Evolutionary conservation across 2,113 vertebrate species (phyloP).

Genomic region (Antigone vipio): DNA sequence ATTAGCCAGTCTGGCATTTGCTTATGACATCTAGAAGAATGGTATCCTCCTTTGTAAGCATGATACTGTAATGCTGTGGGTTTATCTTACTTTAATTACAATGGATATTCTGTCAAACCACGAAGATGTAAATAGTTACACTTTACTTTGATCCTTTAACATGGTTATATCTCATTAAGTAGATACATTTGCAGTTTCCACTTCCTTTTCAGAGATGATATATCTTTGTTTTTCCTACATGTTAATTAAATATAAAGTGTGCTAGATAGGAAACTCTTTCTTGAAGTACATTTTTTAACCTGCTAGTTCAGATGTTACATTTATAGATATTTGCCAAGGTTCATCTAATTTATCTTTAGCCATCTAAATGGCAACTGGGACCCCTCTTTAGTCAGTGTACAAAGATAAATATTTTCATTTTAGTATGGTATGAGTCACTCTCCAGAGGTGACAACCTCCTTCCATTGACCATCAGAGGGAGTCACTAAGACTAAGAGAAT

Average conservation of each 20-base stretch:
- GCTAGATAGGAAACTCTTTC: neutral
- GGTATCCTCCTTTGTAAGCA: neutral
- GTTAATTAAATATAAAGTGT: neutral
- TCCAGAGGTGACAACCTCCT: neutral
- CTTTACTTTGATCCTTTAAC: conserved; percentile 59
- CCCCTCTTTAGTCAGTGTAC: neutral
- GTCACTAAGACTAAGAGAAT: neutral
- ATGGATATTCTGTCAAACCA: conserved; percentile 32
- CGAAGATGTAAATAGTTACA: conserved; percentile 29
- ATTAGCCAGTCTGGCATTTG: neutral
- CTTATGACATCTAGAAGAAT: neutral
- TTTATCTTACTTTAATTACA: conserved; percentile 44
- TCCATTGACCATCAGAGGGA: neutral
- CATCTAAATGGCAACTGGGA: neutral
- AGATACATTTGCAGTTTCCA: conserved; percentile 31
- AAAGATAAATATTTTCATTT: neutral
- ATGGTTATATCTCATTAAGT: neutral
- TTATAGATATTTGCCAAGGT: neutral
- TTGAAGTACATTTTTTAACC: neutral
- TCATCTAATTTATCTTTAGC: neutral
- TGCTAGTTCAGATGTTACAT: neutral
- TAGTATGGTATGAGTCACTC: neutral
- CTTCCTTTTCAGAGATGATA: neutral
- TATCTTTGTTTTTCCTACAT: neutral
- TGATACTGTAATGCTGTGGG: neutral